Base-by-base conservation (phyloP, 2,888 invertebrate genomes). In the Orchesella flavescens region DNA sequence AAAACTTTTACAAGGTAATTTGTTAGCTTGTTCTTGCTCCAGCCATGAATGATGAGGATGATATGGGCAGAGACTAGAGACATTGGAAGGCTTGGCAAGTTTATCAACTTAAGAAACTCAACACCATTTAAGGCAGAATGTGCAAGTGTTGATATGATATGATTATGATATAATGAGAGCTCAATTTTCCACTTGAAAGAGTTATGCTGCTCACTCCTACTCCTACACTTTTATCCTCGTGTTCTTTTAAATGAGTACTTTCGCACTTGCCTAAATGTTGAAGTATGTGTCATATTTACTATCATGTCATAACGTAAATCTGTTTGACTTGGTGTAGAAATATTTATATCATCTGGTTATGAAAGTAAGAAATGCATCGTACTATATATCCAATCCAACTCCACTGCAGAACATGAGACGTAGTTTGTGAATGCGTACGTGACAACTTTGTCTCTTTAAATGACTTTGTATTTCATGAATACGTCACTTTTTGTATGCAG, bases 231-330 rank as follows among this genome's bases (percentile, higher is more conserved):
- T 44, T 44, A 66, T 66, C 43, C n/a, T 17, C 10, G 19, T 44
- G 12, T 19, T 44, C 66, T 66, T 44, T 66, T 43, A 44, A 66
- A 44, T 66, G 44, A 66, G 1, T n/a, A 5, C 19, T 44, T 9
- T 66, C 66, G 66, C 66, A 66, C 66, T 66, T 66, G 44, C 46
- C 19, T 66, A 19, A 44, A 66, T 17, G n/a, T n/a, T n/a, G n/a
- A n/a, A n/a, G n/a, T n/a, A n/a, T n/a, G 66, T 66, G 66, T 44
- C 66, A 66, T 44, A 10, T 66, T 66, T 66, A 66, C 19, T 66
- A 44, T 19, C 46, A 17, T 19, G n/a, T 44, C n/a, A 12, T 44
- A 44, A 12, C 21, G 17, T 66, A 66, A 66, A 66, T 43, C 7
- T 66, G 49, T 49, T n/a, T 49, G 34, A 4, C 53, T 5, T 10